Conservation (phyloP, 2,888 invertebrate genomes). For the Anorthoa munda region DNA sequence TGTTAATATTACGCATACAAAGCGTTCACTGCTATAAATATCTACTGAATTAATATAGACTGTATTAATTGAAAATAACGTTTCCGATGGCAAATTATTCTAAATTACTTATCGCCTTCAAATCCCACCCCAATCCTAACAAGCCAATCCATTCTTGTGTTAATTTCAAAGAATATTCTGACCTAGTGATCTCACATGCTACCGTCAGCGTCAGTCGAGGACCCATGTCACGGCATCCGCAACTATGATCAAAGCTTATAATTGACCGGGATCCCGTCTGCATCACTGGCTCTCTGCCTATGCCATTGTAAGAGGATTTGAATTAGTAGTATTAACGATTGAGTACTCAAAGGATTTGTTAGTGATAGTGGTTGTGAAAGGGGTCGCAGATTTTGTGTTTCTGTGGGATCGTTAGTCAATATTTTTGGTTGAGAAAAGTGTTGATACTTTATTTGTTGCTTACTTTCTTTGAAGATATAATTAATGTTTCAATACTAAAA, state of each 20-base stretch:
- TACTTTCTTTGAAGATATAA: not conserved
- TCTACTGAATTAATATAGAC: not conserved
- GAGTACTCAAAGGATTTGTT: slow-evolving; percentile 64
- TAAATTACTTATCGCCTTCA: not conserved
- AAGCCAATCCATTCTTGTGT: slow-evolving; percentile 30
- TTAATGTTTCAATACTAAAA: not conserved
- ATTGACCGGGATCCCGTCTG: slow-evolving; percentile 71
- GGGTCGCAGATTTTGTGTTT: slow-evolving; percentile 22
- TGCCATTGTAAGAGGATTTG: slow-evolving; percentile 54
- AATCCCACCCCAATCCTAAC: slow-evolving; percentile 16
- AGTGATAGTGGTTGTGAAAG: slow-evolving; percentile 49
- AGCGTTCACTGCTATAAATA: no score
- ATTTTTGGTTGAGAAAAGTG: not conserved
- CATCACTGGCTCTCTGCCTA: slow-evolving; percentile 69
- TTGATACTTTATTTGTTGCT: not conserved
- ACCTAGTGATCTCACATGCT: slow-evolving; percentile 59
- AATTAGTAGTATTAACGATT: slow-evolving; percentile 69
- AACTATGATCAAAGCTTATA: slow-evolving; percentile 74
- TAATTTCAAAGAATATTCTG: slow-evolving; percentile 58
- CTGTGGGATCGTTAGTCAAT: not conserved
- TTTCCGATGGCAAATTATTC: not conserved
- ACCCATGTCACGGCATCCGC: slow-evolving; percentile 71
- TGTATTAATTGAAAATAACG: not conserved
- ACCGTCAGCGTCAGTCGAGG: slow-evolving; percentile 49
- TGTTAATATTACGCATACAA: no score